Evolutionary conservation across 2,113 vertebrate genomes (phyloP).

Genomic region (Orycteropus afer): DNA sequence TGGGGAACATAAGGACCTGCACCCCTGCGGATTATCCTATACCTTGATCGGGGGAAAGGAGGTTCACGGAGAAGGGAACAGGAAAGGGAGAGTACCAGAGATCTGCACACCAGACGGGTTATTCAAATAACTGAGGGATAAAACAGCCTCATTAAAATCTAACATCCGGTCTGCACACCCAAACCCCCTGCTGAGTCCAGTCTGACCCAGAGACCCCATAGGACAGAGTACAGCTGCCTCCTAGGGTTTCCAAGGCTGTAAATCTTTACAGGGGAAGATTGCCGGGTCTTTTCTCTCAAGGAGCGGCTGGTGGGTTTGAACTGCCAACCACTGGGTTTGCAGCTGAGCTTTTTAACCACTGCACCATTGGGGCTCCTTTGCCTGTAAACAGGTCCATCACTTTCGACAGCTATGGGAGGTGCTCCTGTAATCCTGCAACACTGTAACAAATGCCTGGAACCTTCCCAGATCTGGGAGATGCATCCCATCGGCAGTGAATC

Average conservation of each 20-base stretch:
- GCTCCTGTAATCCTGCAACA: not conserved
- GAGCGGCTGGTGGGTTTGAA: too few relatives aligned
- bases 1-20: rapidly evolving
- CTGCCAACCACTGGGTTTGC: too few relatives aligned
- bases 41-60: not conserved
- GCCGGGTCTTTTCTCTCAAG: too few relatives aligned
- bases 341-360: too few relatives aligned
- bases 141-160: not conserved
- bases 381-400: too few relatives aligned
- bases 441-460: not conserved
- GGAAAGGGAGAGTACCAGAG: not conserved
- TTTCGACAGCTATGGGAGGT: not conserved
- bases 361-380: too few relatives aligned
- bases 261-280: too few relatives aligned
- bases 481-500: too few relatives aligned
- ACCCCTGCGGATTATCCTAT: not conserved
- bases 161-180: not conserved
- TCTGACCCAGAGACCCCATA: too few relatives aligned
- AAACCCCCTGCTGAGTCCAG: too few relatives aligned
- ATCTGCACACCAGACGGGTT: not conserved
- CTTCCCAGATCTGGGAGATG: not conserved
- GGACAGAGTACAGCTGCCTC: too few relatives aligned
- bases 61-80: rapidly evolving
- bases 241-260: too few relatives aligned
- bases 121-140: not conserved